Base-by-base conservation (phyloP, 2,888 invertebrate species). In the Drosophila fungiperda region DNA sequence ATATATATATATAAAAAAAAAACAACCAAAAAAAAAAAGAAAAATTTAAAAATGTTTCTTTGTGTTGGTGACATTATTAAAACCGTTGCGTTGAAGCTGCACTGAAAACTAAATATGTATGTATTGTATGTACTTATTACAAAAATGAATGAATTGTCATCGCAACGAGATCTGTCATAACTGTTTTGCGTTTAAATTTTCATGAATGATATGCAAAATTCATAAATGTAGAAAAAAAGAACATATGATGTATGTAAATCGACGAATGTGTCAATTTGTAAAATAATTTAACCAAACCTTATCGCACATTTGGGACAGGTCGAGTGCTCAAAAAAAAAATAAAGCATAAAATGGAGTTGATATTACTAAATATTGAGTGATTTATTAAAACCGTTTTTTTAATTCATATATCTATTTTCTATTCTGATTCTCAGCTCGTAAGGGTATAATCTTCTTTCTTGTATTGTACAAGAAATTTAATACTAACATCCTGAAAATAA, bases 281-380 rank as follows among this genome's bases (percentile, higher is more conserved):
- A 77, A 77, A 80, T 80, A 77, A 77, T 80, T 76, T 77, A 77
- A 76, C 63, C 66, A 77, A 77, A 76, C 17, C 66, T 80, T 80
- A 81, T 78, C 78, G 72, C 81, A 81, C 81, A 81, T 78, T 78
- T 78, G 66, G 72, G 81, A 81, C 78, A 80, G 78, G 73, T 78
- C 78, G 67, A 71, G 78, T 81, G 82, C 81, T 78, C 78, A 80
- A 76, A 64, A 77, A 76, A 62, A 69, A 62, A 69, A 68, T 68
- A 81, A 77, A 77, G 78, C 78, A 81, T 81, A 59, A 78, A 76
- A 62, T 59, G 35, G 38, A 81, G 81, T 81, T 78, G 64, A 78
- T 77, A 78, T 81, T 78, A 81, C 55, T 68, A 81, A 81, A 78
- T 62, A 80, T 80, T 29, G 29, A 68, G 59, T 50, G 49, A 68